Base-by-base conservation (phyloP, 2,797 vertebrate genomes). In the Chiroxiphia lanceolata region DNA sequence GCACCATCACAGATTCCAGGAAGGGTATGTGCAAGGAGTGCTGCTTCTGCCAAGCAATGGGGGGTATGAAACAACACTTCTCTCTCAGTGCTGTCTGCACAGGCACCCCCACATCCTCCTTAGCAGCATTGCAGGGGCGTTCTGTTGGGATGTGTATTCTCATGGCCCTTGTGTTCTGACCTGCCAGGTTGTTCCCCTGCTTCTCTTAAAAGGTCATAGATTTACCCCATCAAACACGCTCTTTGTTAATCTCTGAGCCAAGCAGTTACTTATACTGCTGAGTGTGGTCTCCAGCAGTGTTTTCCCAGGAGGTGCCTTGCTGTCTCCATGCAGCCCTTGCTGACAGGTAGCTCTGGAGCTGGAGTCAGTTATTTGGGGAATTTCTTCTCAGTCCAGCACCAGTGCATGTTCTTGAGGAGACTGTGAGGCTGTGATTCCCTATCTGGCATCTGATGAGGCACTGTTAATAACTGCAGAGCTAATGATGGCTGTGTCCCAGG, bases 81-180 rank as follows among this genome's bases (percentile, higher is more conserved):
- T 9, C 1, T 3, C 1, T 27, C 15, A 3, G 25, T 19, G 10
- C 7, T 11, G 17, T 25, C 68, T 82, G 47, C 3, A 2, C 10
- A 56, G 25, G 3, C 2, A 19, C 1, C 1, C 1, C 20, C 50
- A 29, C 27, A 5, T 40, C 40, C 13, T 40, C 14, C 22, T 33
- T 33, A 16, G 59, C 50, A 82, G 23, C 8, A 2, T 1, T 47
- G 59, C 23, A n/a, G 51, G 15, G 15, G 5, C 8, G 7, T 12
- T 33, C 18, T 44, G 20, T 7, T 31, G 4, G 21, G 0, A 4
- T 2, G 6, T 50, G 22, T 4, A 0, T 40, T 40, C 26, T 72
- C 2, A 0, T 27, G 26, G 7, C 31, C 47, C 0, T 0, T 16
- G n/a, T 3, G 1, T 68, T 63, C 38, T 60, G 29, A 47, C 42